Conservation (phyloP, 2,797 vertebrate genomes). For the Catostomus latipinnis region DNA sequence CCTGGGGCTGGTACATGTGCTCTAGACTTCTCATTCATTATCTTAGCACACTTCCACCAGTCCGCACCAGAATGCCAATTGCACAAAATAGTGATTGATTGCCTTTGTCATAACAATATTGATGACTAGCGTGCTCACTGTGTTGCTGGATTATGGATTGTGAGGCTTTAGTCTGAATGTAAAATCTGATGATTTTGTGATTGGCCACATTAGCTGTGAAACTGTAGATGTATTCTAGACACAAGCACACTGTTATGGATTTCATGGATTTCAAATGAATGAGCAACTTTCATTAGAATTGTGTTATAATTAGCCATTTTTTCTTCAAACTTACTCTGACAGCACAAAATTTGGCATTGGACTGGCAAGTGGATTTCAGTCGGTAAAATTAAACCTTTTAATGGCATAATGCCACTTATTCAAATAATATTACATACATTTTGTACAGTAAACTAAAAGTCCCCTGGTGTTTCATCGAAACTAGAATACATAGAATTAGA, state of each 20-base stretch:
- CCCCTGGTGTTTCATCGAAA: too few relatives aligned
- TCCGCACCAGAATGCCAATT: constrained; percentile 48
- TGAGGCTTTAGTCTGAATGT: constrained; percentile 42
- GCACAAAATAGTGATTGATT: constrained; percentile 54
- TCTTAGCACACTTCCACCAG: constrained; percentile 51
- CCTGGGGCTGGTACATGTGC: constrained; percentile 15
- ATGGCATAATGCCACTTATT: constrained; percentile 27
- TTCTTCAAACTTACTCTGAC: constrained; percentile 40
- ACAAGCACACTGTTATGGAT: constrained; percentile 23
- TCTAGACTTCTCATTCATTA: constrained; percentile 53
- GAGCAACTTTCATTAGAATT: constrained; percentile 21
- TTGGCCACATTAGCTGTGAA: constrained; percentile 9
- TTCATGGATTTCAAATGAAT: constrained; percentile 43
- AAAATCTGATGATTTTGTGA: constrained; percentile 19
- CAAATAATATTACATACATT: constrained; percentile 18
- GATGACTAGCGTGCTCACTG: constrained; percentile 12
- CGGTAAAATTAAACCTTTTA: constrained; percentile 35
- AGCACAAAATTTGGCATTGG: constrained; percentile 16
- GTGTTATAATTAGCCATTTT: constrained; percentile 24
- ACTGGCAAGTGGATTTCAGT: constrained; percentile 29
- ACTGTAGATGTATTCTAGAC: constrained; percentile 32
- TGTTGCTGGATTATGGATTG: constrained; percentile 21
- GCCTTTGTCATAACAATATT: constrained; percentile 52
- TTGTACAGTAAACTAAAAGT: constrained; percentile 5
- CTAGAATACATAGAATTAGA: too few relatives aligned